Evolutionary conservation across 2,888 invertebrate species (phyloP).

Genomic region (Coleophora flavipennella): DNA sequence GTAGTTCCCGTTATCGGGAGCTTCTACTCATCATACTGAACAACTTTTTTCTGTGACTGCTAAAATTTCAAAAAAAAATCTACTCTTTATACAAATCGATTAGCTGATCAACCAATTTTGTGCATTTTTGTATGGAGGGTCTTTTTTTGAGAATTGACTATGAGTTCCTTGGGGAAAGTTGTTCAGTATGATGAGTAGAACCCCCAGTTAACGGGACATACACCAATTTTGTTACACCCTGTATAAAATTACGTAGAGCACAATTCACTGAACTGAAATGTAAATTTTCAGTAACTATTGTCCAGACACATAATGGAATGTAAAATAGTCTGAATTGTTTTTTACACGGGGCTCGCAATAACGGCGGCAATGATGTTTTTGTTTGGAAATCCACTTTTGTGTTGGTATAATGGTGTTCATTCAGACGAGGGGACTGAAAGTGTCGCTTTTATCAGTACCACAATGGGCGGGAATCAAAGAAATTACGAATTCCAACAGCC

Average conservation of each 20-base stretch:
- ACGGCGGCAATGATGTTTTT: slow-evolving; percentile 55
- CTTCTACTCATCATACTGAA: too few species aligned
- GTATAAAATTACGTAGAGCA: not conserved
- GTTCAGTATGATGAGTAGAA: too few species aligned
- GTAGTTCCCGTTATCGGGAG: too few species aligned
- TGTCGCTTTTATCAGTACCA: slow-evolving; percentile 66
- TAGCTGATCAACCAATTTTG: too few species aligned
- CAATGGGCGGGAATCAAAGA: slow-evolving; percentile 67
- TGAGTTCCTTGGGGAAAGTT: too few species aligned
- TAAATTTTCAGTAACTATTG: slow-evolving; percentile 41
- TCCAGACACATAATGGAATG: slow-evolving; percentile 48
- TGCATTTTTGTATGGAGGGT: too few species aligned
- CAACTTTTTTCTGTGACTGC: not conserved
- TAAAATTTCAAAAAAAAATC: not conserved
- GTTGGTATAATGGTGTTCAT: slow-evolving; percentile 66
- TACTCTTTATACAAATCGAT: slow-evolving; percentile 2
- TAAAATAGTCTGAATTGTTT: slow-evolving; percentile 45
- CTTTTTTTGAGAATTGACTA: too few species aligned
- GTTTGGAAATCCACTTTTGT: slow-evolving; percentile 66
- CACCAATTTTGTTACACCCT: too few species aligned
- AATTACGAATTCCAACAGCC: slow-evolving; percentile 56
- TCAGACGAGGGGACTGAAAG: slow-evolving; percentile 58
- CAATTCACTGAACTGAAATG: slow-evolving; percentile 25
- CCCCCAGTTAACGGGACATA: too few species aligned
- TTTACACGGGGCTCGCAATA: slow-evolving; percentile 41